Evolutionary conservation across 2,888 invertebrate species (phyloP), one percentile per base, ranked within the genome.

Genomic region (Lasius platythorax): DNA sequence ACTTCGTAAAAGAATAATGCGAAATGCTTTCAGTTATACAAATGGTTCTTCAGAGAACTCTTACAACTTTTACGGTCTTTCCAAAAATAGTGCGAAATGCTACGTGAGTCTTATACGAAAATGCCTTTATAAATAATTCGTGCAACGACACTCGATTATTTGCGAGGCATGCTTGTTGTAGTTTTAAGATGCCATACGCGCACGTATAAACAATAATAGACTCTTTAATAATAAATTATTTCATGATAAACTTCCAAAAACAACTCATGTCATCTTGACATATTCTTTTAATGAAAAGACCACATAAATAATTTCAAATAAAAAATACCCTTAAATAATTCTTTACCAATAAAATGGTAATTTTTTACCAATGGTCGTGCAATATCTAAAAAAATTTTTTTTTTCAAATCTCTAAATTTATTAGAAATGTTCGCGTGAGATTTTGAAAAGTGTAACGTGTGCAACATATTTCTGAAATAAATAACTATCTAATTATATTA

Each of bases 81-180:
- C 18, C 40, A 12, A 73, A 73, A 73, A 58, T 37, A 56, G 11
- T 58, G 15, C 11, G 23, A 37, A 37, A 56, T 18, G 23, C 37
- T 56, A 53, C 37, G 8, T 15, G 8, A 53, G 53, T 53, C 23
- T n/a, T 12, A 15, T 23, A 53, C 11, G 2, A 68, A 18, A 3
- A 46, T 28, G 11, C 2, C 15, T 50, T 72, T 72, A 37, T 58
- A 73, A 73, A 73, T 73, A 58, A 58, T 40, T 73, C 3, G 6
- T 4, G 18, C 3, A 70, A 23, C 3, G 9, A 37, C 37, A 15
- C 2, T 18, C 23, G 9, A 40, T 56, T 58, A 15, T 58, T 40
- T 58, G 6, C 33, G 2, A 40, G 3, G 18, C 11, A 28, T 6
- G 23, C n/a, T 70, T 33, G 6, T 30, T 46, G 68, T 33, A 53